Percentiles rank a stretch among this genome's conserved stretches.
phyloP scores from a whole-genome alignment of 2,797 vertebrate genomes.

The Neostethus bicornis region DNA sequence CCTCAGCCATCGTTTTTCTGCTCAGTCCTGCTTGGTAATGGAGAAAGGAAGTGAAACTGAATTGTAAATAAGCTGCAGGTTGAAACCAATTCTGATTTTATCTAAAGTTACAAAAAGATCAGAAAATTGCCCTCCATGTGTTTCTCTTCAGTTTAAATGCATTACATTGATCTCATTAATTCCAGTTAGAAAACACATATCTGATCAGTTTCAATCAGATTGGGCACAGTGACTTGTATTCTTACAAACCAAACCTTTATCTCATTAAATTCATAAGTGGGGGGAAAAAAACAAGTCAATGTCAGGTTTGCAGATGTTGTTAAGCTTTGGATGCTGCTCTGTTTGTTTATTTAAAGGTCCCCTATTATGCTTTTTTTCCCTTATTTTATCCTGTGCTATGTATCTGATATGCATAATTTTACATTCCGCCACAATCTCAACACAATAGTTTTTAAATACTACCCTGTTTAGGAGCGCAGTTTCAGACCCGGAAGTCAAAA shows the following conservation, averaged over 20 bases:
- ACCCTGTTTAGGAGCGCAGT: too few species aligned
- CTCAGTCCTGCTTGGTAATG: conserved; percentile 36
- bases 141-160: conserved; percentile 26
- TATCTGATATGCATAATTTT: too few species aligned
- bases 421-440: too few species aligned
- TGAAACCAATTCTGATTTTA: conserved; percentile 39
- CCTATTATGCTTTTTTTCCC: too few species aligned
- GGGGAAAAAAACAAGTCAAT: not conserved
- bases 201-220: conserved; percentile 12
- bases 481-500: too few species aligned
- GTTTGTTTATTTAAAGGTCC: too few species aligned
- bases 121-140: conserved; percentile 1
- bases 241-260: not conserved
- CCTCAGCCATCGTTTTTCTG: conserved; percentile 54
- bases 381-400: too few species aligned
- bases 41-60: conserved; percentile 27
- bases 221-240: not conserved
- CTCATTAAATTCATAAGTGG: not conserved
- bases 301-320: not conserved
- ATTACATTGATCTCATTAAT: conserved; percentile 13
- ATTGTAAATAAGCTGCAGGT: conserved; percentile 35
- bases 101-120: conserved; percentile 27
- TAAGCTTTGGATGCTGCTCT: too few species aligned
- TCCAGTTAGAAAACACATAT: conserved; percentile 39
- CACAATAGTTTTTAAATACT: too few species aligned